These are phyloP conservation scores for Parthenolecanium corni DNA, from an alignment of 2,888 invertebrate genomes.

Conservation along the genomic window DNA sequence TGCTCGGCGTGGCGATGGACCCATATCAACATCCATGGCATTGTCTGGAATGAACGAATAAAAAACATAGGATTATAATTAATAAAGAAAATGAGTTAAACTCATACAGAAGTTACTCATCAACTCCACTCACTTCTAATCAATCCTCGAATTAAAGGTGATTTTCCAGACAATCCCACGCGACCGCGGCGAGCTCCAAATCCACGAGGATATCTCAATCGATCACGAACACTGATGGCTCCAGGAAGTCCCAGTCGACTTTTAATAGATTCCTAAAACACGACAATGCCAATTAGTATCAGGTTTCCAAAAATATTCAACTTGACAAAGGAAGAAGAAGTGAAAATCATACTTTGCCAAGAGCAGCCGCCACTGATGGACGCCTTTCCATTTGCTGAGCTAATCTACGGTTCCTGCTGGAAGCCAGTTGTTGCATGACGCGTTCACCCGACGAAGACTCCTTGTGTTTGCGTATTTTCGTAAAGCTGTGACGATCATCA, in stretches of 20 bases:
- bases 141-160: slow-evolving; percentile 13
- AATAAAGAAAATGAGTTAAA: not conserved
- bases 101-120: not conserved
- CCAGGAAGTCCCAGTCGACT: slow-evolving; percentile 14
- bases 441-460: slow-evolving; percentile 12
- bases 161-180: slow-evolving; percentile 9
- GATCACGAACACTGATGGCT: slow-evolving; percentile 16
- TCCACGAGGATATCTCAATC: slow-evolving; percentile 17
- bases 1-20: slow-evolving; percentile 2
- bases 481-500: slow-evolving; percentile 5
- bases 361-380: slow-evolving; percentile 19
- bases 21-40: not conserved
- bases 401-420: slow-evolving; percentile 11
- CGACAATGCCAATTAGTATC: not conserved
- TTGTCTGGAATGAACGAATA: not conserved
- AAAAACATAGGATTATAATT: not conserved
- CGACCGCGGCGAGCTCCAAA: slow-evolving; percentile 22
- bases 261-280: slow-evolving; percentile 20
- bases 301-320: not conserved
- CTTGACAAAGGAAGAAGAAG: not conserved
- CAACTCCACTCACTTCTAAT: not conserved
- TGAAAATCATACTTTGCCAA: slow-evolving; percentile 2
- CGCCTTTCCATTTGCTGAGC: slow-evolving; percentile 24
- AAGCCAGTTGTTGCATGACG: slow-evolving; percentile 23
- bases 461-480: slow-evolving; percentile 17